These are phyloP conservation scores for Tribolium madens DNA, from an alignment of 1,140 invertebrate genomes.

Conservation along the genomic window DNA sequence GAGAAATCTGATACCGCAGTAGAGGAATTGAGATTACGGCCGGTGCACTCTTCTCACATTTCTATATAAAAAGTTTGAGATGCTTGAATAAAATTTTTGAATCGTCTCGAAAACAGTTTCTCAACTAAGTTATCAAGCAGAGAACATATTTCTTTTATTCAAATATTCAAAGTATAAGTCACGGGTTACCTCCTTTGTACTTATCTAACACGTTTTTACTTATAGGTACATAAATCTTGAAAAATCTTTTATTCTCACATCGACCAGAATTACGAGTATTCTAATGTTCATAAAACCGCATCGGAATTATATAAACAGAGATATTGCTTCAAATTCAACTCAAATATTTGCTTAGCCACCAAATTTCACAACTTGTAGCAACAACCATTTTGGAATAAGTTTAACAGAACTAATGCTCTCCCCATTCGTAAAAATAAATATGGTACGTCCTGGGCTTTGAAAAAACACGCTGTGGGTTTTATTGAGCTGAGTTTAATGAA, in stretches of 20 bases:
- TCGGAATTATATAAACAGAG: background rate
- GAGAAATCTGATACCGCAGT: slow-evolving; percentile 36
- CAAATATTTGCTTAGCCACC: slow-evolving; percentile 10
- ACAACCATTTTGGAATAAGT: background rate
- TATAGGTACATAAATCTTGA: background rate
- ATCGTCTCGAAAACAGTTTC: slow-evolving; percentile 46
- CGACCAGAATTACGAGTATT: background rate
- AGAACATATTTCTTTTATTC: slow-evolving; percentile 49
- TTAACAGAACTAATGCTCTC: background rate
- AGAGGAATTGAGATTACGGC: slow-evolving; percentile 36
- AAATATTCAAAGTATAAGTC: slow-evolving; percentile 44
- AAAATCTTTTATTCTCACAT: background rate
- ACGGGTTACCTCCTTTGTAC: background rate
- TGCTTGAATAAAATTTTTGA: slow-evolving; percentile 43
- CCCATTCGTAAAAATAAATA: background rate
- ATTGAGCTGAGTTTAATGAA: background rate
- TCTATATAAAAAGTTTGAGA: slow-evolving; percentile 43
- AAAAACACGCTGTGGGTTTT: too few relatives aligned
- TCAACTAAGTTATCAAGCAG: slow-evolving; percentile 45
- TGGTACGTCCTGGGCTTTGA: too few relatives aligned
- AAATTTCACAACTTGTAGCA: slow-evolving; percentile 19
- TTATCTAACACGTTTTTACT: background rate
- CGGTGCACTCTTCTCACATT: slow-evolving; percentile 38
- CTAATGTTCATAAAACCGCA: background rate
- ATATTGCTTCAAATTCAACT: slow-evolving; percentile 1